phyloP scores from a whole-genome alignment of 2,888 invertebrate genomes.

The Caradrina clavipalpis region DNA sequence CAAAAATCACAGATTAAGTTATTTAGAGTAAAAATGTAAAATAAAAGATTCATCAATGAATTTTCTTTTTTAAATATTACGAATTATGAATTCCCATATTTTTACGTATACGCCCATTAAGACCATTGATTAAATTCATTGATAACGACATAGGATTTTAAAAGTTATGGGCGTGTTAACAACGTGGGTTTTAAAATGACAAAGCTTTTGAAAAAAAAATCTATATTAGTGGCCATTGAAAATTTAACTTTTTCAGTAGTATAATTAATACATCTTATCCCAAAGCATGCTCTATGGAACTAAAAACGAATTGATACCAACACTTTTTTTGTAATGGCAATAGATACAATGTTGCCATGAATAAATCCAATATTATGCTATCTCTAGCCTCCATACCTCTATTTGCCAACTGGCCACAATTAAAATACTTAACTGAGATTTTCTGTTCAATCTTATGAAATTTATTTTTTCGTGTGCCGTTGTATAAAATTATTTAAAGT shows the following conservation, averaged over 20 bases:
- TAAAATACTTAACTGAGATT: neutral
- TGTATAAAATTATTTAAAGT: neutral
- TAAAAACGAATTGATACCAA: neutral
- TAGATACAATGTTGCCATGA: slow-evolving; percentile 17
- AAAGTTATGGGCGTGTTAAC: neutral
- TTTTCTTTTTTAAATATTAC: slow-evolving; percentile 11
- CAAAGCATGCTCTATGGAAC: neutral
- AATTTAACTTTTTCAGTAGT: neutral
- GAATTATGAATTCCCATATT: neutral
- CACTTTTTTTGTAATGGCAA: slow-evolving; percentile 20
- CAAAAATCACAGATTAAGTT: slow-evolving; percentile 51
- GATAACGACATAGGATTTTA: neutral
- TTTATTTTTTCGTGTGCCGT: no score
- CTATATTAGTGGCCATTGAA: neutral
- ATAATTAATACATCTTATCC: neutral
- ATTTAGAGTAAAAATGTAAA: slow-evolving; percentile 29
- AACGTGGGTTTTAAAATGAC: neutral
- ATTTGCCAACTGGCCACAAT: neutral
- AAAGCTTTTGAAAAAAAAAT: neutral
- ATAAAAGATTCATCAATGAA: neutral
- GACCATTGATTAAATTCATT: neutral
- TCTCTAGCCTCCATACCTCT: neutral
- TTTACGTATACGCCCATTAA: neutral
- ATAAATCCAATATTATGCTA: neutral
- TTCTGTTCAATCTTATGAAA: neutral